These are phyloP conservation scores for Lethrus apterus DNA, from an alignment of 1,140 invertebrate genomes.

Conservation along the genomic window DNA sequence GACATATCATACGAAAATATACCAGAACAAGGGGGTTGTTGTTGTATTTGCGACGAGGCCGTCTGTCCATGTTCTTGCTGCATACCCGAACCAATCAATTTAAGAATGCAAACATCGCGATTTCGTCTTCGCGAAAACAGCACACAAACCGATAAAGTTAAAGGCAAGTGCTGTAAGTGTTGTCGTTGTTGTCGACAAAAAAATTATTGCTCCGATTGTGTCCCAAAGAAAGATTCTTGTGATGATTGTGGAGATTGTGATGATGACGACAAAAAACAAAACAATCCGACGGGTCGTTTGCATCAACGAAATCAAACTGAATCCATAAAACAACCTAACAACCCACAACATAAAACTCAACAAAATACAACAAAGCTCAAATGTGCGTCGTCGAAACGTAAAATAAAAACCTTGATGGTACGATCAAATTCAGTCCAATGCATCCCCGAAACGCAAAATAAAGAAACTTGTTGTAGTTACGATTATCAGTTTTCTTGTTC, in stretches of 20 bases:
- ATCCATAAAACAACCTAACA: no score
- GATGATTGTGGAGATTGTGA: not conserved
- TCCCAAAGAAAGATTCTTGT: not conserved
- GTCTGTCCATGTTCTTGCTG: not conserved
- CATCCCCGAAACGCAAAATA: no score
- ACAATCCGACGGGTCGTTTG: no score
- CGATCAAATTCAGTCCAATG: conserved; percentile 1
- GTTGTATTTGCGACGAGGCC: conserved; percentile 1
- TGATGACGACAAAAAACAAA: no score
- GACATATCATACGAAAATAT: no score
- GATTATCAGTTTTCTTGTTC: no score
- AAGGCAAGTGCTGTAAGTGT: conserved; percentile 2
- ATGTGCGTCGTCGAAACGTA: no score
- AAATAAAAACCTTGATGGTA: conserved; percentile 7
- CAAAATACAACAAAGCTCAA: no score
- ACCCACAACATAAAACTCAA: no score
- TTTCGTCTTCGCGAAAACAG: conserved; percentile 2
- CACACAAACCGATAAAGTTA: not conserved
- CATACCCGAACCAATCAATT: not conserved
- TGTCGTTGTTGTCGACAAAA: not conserved
- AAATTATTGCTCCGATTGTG: not conserved
- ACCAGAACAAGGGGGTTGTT: no score
- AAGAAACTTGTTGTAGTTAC: no score
- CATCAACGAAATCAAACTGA: no score
- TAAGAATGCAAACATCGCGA: not conserved